Percentiles rank a stretch among this genome's conserved stretches.
Evolutionary conservation across 2,113 vertebrate species (phyloP).

Genomic region (Atrichornis clamosus): DNA sequence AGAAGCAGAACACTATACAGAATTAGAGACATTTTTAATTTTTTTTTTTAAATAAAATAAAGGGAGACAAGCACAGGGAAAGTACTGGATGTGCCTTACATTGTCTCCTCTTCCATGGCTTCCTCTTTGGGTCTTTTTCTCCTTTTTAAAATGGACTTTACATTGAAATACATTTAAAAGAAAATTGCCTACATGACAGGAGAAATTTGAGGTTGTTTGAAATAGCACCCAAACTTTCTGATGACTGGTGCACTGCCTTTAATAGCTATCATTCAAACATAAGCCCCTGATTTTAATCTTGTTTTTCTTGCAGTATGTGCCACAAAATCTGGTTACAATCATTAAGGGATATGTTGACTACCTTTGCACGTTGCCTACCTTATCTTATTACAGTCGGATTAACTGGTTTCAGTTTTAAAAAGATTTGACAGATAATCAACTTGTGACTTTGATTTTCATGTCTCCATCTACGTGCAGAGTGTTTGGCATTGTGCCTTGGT

Average conservation of each 20-base stretch:
- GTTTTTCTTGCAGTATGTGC: background rate
- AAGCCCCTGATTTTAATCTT: background rate
- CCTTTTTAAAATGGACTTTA: background rate
- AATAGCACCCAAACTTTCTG: background rate
- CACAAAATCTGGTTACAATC: background rate
- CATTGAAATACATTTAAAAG: background rate
- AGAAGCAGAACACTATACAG: background rate
- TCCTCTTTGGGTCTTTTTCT: background rate
- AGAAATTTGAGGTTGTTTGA: background rate
- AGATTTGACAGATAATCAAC: background rate
- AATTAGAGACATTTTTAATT: background rate
- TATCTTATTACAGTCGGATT: background rate
- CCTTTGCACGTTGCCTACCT: background rate
- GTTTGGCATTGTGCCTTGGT: constrained; percentile 11
- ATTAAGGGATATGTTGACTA: background rate
- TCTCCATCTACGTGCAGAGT: background rate
- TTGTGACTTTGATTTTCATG: background rate
- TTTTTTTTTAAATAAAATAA: background rate
- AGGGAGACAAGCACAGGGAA: background rate
- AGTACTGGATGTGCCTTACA: background rate
- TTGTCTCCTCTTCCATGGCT: background rate
- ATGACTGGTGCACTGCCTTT: background rate
- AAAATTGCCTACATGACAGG: background rate
- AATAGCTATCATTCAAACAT: background rate
- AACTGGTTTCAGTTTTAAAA: background rate